Conservation (phyloP, 2,797 vertebrate genomes). For the Emys orbicularis region DNA sequence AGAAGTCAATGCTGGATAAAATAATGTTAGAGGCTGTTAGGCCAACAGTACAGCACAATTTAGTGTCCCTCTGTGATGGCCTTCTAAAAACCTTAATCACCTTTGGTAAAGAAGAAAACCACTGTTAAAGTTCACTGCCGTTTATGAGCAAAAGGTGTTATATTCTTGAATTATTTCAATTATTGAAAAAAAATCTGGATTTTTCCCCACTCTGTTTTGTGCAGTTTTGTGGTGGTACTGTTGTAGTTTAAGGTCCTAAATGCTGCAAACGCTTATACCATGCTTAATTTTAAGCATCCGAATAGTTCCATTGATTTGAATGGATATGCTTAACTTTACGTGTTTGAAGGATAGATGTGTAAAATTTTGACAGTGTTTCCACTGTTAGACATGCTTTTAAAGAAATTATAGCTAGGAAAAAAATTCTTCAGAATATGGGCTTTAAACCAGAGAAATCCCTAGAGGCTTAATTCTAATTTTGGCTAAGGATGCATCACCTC, state of each 20-base stretch:
- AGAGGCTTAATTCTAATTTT: neutral
- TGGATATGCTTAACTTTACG: neutral
- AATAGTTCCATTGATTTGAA: neutral
- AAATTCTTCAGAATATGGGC: neutral
- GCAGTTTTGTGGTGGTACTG: neutral
- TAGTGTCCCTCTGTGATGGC: slow-evolving; percentile 61
- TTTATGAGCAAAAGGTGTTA: slow-evolving; percentile 27
- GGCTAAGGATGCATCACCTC: neutral
- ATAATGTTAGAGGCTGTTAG: slow-evolving; percentile 75
- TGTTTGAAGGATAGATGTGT: neutral
- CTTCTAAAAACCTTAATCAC: slow-evolving; percentile 65
- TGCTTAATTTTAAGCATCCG: neutral
- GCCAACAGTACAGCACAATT: slow-evolving; percentile 68
- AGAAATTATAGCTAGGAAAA: neutral
- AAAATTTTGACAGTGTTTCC: rapidly evolving
- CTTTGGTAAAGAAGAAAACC: slow-evolving; percentile 58
- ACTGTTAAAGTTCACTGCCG: slow-evolving; percentile 23
- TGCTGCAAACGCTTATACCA: neutral
- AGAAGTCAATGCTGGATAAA: slow-evolving; percentile 76
- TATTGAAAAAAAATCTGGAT: neutral
- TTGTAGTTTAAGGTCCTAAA: neutral
- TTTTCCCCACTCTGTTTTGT: neutral
- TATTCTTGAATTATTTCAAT: slow-evolving; percentile 20
- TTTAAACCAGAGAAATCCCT: neutral
- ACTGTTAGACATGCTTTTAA: neutral